phyloP scores from a whole-genome alignment of 1,140 invertebrate genomes.

The Caenorhabditis tropicalis region DNA sequence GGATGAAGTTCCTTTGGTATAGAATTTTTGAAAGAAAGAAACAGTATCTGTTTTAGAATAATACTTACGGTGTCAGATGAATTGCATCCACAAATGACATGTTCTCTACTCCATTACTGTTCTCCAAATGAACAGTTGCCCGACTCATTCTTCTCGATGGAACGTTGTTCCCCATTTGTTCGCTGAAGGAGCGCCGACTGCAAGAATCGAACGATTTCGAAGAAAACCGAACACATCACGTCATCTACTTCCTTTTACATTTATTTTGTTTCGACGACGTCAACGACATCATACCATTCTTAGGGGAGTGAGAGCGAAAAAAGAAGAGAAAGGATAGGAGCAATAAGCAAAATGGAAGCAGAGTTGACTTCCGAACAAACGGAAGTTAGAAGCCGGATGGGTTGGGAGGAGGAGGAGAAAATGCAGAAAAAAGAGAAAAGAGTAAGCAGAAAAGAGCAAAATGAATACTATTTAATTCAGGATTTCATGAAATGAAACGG shows the following conservation, averaged over 20 bases:
- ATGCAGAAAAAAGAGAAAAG: neutral
- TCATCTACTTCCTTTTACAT: neutral
- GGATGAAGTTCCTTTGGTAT: too few species aligned
- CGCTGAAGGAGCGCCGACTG: slow-evolving; percentile 17
- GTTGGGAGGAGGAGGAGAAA: neutral
- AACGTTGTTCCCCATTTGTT: slow-evolving; percentile 49
- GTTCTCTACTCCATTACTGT: slow-evolving; percentile 17
- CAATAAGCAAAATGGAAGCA: slow-evolving; percentile 40
- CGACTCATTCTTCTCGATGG: slow-evolving; percentile 36
- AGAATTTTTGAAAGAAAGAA: neutral
- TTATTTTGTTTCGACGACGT: neutral
- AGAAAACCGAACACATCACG: neutral
- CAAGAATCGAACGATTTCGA: neutral
- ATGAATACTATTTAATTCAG: neutral
- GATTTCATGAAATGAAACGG: neutral
- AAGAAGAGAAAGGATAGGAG: slow-evolving; percentile 10
- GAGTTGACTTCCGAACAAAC: slow-evolving; percentile 37
- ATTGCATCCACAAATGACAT: slow-evolving; percentile 25
- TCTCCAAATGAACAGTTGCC: slow-evolving; percentile 39
- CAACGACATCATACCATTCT: slow-evolving; percentile 5
- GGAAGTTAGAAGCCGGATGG: neutral
- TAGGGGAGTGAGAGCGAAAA: neutral
- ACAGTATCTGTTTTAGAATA: neutral
- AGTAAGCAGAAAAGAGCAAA: slow-evolving; percentile 1
- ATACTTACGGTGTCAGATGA: slow-evolving; percentile 18